Conservation (phyloP, 2,888 invertebrate genomes). For the Drosophila helvetica region DNA sequence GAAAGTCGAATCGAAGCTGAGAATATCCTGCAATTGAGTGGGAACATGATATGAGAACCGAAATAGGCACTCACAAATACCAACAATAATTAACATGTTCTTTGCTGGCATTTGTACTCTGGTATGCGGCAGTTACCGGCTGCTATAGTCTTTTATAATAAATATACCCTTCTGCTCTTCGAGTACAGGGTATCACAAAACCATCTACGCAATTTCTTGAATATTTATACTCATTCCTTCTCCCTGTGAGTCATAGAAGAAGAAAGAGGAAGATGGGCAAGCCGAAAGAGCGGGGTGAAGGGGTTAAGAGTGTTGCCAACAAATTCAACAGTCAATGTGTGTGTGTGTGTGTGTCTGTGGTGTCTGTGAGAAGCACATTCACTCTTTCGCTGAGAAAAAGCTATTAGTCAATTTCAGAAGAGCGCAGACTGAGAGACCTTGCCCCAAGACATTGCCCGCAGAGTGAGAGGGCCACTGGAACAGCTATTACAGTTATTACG, state of each 20-base stretch:
- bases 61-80: not conserved
- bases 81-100: not conserved
- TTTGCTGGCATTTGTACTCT: not conserved
- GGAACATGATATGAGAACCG: not conserved
- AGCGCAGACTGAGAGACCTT: conserved; percentile 27
- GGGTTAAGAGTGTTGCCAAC: conserved; percentile 25
- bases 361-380: conserved; percentile 11
- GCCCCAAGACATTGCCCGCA: conserved; percentile 28
- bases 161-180: not conserved
- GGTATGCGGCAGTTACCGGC: not conserved
- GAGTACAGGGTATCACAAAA: conserved; percentile 20
- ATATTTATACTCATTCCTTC: conserved; percentile 25
- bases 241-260: conserved; percentile 33
- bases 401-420: conserved; percentile 48
- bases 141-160: rapidly evolving
- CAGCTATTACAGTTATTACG: conserved; percentile 20
- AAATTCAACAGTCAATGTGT: conserved; percentile 9
- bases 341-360: not conserved
- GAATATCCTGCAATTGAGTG: not conserved
- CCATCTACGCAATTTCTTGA: conserved; percentile 37
- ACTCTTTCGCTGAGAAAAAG: conserved; percentile 7
- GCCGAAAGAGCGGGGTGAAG: not conserved
- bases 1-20: not conserved
- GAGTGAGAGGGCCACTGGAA: not conserved
- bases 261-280: not conserved